Evolutionary conservation across 2,797 vertebrate genomes (phyloP), one percentile per base, ranked within the genome.

Genomic region (Chaenodraco wilsoni): DNA sequence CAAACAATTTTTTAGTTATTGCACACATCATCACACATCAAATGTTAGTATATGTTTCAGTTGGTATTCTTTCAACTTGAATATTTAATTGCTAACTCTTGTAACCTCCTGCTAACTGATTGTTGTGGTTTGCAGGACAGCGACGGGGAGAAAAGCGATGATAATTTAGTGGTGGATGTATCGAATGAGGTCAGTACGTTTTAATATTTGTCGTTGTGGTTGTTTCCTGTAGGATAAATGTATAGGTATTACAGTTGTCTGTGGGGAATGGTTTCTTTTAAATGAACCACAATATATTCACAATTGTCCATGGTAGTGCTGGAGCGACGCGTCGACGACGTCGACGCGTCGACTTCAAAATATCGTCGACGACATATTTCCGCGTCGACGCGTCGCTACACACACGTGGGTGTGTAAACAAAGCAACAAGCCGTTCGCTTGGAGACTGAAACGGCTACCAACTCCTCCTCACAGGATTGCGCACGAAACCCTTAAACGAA

Each of bases 101-200:
- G 2, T 48, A 55, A 16, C n/a, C 27, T 48, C 50, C 50, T 23
- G 91, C 93, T 61, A 94, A 75, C 50, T 57, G 11, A 5, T 93
- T 19, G 92, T 69, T 66, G 61, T 72, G 69, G 1, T 77, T 54
- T 95, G 27, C 88, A 99, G 97, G 97, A 99, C 84, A 98, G 97
- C 1, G 97, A 99, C 0, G 97, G 96, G 0, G 97, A 99, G 88
- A 99, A 98, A 89, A 99, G 97, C 19, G 97, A 99, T 0, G 97
- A 99, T 92, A 94, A 98, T 85, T 91, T 99, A 80, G 97, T 99
- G 59, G 97, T 99, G 19, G 97, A 99, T 0, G 97, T 99, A 71
- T 99, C 97, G 60, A 98, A 99, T 1, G 97, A 98, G 96, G 97
- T 98, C 81, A 86, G 94, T 79, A n/a, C 71, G 19, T 75, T 67